phyloP scores from a whole-genome alignment of 2,797 vertebrate genomes.

The Gouania willdenowi region DNA sequence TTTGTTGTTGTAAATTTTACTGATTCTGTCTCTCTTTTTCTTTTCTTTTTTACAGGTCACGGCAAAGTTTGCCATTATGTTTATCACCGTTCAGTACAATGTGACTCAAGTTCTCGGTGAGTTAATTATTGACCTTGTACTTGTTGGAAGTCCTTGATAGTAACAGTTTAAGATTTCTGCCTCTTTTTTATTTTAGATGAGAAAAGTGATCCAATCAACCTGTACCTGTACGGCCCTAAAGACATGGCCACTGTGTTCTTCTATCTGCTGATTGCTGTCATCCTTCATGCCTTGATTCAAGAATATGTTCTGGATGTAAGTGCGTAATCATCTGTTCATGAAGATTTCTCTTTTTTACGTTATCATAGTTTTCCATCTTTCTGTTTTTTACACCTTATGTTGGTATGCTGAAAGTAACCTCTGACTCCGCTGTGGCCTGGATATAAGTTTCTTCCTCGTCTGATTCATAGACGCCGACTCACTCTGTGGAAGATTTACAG shows the following conservation, averaged over 20 bases:
- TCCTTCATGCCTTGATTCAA: slow-evolving; percentile 84
- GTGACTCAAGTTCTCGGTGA: slow-evolving; percentile 78
- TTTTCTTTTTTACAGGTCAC: slow-evolving; percentile 67
- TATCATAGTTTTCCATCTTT: background rate
- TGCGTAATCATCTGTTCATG: slow-evolving; percentile 14
- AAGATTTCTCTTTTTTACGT: background rate
- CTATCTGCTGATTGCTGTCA: slow-evolving; percentile 82
- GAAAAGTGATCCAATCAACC: slow-evolving; percentile 67
- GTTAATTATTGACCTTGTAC: no score
- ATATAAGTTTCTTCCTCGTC: background rate
- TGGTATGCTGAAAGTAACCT: background rate
- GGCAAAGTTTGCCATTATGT: slow-evolving; percentile 79
- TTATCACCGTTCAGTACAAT: slow-evolving; percentile 85
- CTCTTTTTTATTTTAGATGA: slow-evolving; percentile 69
- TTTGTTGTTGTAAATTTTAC: no score
- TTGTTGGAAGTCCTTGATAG: background rate
- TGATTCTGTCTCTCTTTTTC: no score
- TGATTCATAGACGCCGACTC: background rate
- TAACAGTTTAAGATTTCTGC: no score
- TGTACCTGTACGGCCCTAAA: slow-evolving; percentile 81
- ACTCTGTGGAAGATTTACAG: background rate
- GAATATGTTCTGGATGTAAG: slow-evolving; percentile 85
- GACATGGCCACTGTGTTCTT: slow-evolving; percentile 84
- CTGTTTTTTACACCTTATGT: background rate
- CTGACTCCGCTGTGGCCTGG: background rate